Base-by-base conservation (phyloP, 1,140 invertebrate species). In the Brachionus koreanus region DNA sequence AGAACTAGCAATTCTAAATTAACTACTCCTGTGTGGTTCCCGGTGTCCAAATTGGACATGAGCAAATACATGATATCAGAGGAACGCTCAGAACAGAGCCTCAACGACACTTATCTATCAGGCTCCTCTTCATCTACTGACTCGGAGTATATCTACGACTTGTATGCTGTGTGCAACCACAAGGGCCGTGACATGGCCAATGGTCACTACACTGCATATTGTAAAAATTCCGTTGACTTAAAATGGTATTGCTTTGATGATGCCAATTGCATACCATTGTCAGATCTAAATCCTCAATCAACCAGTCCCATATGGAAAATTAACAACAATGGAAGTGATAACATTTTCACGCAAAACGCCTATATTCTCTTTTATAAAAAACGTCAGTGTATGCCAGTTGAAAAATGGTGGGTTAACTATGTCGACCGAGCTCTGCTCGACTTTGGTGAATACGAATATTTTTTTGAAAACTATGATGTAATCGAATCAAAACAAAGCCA, bases 111-210 rank as follows among this genome's bases (percentile, higher is more conserved):
- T 4, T 57, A 33, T 12, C 33, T 33, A 19, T 76, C 37, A 5
- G 6, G 23, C 46, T 83, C n/a, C n/a, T n/a, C 72, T 39, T 49
- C 12, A 76, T 19, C 65, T 12, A 49, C 12, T 35, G 10, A 35
- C n/a, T 61, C 35, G 1, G 29, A 82, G 35, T 83, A 39, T 65
- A 72, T 65, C 7, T 98, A 97, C 87, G 95, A 97, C 87, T 89
- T 98, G 3, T 96, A 96, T 87, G 95, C 94, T 10, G 94, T 98
- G 1, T 97, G 95, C 85, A 98, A 98, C 89, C 96, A 98, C 87
- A 94, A 96, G 86, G 95, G 95, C 1, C 76, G 35, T 1, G 93
- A 93, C 84, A 89, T 90, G 89, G 86, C 94, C 85, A 94, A 94
- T 1, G 96, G 96, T 0, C 96, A 98, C 88, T 98, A 98, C 85